Conservation (phyloP, 2,888 invertebrate species). For the Phyto melanocephala region DNA sequence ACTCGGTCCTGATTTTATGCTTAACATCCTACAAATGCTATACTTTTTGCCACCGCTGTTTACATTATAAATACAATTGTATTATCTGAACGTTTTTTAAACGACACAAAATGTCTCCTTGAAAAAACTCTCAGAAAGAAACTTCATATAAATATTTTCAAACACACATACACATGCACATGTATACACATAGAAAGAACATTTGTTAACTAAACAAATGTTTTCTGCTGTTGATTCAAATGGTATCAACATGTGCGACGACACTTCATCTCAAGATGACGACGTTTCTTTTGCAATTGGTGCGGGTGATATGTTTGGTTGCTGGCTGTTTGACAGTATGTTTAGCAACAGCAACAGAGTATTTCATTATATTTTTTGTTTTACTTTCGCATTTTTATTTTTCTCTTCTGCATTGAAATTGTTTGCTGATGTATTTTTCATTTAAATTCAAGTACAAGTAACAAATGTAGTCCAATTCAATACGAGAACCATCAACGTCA, state of each 20-base stretch:
- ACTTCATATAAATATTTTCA: background rate
- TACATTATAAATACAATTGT: background rate
- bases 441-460: slow-evolving; percentile 61
- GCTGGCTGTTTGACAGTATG: background rate
- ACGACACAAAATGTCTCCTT: slow-evolving; percentile 34
- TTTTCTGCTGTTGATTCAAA: slow-evolving; percentile 57
- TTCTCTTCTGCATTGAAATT: slow-evolving; percentile 36
- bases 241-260: slow-evolving; percentile 71
- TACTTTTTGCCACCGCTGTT: background rate
- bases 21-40: background rate
- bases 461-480: slow-evolving; percentile 58
- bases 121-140: slow-evolving; percentile 25
- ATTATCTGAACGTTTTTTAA: background rate
- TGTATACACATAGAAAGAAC: background rate
- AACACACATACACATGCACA: background rate
- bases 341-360: slow-evolving; percentile 36
- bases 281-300: slow-evolving; percentile 10
- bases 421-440: slow-evolving; percentile 49
- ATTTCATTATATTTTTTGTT: slow-evolving; percentile 52
- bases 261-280: slow-evolving; percentile 67
- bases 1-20: no score
- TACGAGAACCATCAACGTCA: slow-evolving; percentile 33
- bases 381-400: slow-evolving; percentile 3
- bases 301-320: slow-evolving; percentile 6
- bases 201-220: slow-evolving; percentile 50